A percentile compares a stretch with the other conserved stretches of the same genome.
Evolutionary conservation across 1,140 invertebrate species (phyloP).

Genomic region (Chironomus tepperi): DNA sequence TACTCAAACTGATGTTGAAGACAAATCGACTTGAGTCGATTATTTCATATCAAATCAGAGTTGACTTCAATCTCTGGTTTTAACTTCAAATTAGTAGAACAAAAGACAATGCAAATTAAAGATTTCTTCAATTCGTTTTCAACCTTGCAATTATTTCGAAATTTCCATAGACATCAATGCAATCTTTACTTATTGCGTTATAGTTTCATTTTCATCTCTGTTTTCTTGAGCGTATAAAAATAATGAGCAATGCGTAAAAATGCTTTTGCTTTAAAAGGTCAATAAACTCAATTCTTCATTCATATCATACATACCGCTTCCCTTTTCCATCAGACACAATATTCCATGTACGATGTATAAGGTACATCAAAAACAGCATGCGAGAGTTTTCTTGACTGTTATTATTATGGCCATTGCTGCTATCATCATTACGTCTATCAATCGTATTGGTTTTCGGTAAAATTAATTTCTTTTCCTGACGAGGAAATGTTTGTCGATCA

Average conservation of each 20-base stretch:
- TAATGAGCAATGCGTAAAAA: not conserved
- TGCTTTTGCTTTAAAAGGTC: not conserved
- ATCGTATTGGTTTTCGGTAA: slow-evolving; percentile 1
- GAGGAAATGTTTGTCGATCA: slow-evolving; percentile 7
- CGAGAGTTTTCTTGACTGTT: slow-evolving; percentile 43
- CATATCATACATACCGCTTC: not conserved
- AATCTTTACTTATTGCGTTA: not conserved
- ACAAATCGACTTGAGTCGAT: too few relatives aligned
- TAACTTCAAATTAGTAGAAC: too few relatives aligned
- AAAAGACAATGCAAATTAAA: too few relatives aligned
- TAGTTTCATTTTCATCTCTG: not conserved
- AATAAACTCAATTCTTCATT: not conserved
- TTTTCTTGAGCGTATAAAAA: not conserved
- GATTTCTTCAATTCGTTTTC: not conserved
- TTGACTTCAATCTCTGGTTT: too few relatives aligned
- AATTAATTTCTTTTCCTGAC: not conserved
- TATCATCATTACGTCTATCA: not conserved
- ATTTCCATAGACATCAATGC: not conserved
- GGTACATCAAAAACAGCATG: slow-evolving; percentile 54
- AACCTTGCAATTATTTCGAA: slow-evolving; percentile 8
- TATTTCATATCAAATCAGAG: too few relatives aligned
- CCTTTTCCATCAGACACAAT: slow-evolving; percentile 44
- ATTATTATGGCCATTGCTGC: slow-evolving; percentile 3
- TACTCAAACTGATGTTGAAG: too few relatives aligned
- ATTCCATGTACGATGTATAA: slow-evolving; percentile 62